Conservation (phyloP, 2,797 vertebrate species). For the Pseudochaenichthys georgianus region DNA sequence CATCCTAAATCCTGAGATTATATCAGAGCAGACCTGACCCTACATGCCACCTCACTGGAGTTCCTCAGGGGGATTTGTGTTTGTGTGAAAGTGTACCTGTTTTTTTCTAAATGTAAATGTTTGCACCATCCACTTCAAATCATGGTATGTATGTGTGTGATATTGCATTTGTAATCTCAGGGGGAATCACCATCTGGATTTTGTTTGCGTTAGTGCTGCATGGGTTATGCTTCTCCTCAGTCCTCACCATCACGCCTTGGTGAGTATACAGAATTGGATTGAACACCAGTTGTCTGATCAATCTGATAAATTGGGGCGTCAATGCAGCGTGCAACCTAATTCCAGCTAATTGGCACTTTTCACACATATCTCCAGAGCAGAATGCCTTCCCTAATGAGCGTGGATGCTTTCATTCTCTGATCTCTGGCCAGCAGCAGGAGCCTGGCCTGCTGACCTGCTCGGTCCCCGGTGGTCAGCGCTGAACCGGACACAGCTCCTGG, state of each 20-base stretch:
- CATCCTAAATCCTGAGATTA: constrained; percentile 43
- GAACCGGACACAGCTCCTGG: constrained; percentile 65
- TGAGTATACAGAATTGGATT: constrained; percentile 56
- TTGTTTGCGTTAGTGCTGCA: constrained; percentile 41
- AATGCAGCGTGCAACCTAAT: constrained; percentile 68
- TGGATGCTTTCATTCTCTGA: constrained; percentile 62
- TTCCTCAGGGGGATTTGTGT: constrained; percentile 18
- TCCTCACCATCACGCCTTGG: constrained; percentile 27
- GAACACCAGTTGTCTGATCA: constrained; percentile 63
- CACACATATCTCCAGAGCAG: constrained; percentile 70
- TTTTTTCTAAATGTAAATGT: constrained; percentile 1
- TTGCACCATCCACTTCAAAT: not conserved
- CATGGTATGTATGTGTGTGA: constrained; percentile 8
- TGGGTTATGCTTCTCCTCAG: constrained; percentile 18
- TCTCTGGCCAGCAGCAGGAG: constrained; percentile 72
- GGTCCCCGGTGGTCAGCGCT: constrained; percentile 74
- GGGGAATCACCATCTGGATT: constrained; percentile 46
- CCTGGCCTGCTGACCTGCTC: constrained; percentile 69
- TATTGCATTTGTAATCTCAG: constrained; percentile 10
- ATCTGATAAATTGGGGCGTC: constrained; percentile 67
- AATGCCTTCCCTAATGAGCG: constrained; percentile 73
- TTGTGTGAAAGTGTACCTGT: constrained; percentile 11
- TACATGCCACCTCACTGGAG: constrained; percentile 20
- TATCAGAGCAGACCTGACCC: constrained; percentile 25
- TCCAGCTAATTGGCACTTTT: constrained; percentile 83